Percentiles rank a stretch among this genome's conserved stretches.
These are phyloP conservation scores for Mizuhopecten yessoensis DNA, from an alignment of 1,140 invertebrate species.

Conservation along the genomic window DNA sequence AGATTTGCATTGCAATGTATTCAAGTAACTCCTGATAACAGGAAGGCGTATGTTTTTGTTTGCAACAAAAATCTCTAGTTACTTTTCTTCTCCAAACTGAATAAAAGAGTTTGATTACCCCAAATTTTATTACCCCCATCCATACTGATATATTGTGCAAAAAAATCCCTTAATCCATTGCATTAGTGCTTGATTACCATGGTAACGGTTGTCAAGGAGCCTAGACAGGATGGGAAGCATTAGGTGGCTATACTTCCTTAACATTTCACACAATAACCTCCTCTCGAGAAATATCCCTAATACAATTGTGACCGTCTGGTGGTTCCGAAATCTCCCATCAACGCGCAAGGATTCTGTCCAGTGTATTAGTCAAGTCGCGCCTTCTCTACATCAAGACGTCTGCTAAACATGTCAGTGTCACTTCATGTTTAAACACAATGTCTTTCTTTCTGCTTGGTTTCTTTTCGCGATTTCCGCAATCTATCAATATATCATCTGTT, in stretches of 20 bases:
- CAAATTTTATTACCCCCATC: not conserved
- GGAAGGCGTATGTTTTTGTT: too few species aligned
- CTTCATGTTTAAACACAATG: not conserved
- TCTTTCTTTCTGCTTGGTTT: not conserved
- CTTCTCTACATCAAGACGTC: not conserved
- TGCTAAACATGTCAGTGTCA: not conserved
- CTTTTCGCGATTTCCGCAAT: not conserved
- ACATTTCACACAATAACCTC: not conserved
- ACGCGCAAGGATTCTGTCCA: not conserved
- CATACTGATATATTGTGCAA: not conserved
- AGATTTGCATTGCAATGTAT: too few species aligned
- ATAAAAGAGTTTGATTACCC: not conserved
- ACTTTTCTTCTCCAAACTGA: not conserved
- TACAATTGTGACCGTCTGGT: not conserved
- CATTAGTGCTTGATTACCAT: conserved; percentile 17
- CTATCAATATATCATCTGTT: not conserved
- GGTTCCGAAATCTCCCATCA: conserved; percentile 18
- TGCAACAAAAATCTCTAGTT: not conserved
- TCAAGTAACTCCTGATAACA: too few species aligned
- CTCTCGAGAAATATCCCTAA: not conserved
- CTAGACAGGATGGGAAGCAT: not conserved
- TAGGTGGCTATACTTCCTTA: not conserved
- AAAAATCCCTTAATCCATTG: not conserved
- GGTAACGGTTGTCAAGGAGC: conserved; percentile 8
- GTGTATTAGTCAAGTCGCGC: not conserved